phyloP scores from a whole-genome alignment of 1,140 invertebrate species.

The Aphis craccivora region DNA sequence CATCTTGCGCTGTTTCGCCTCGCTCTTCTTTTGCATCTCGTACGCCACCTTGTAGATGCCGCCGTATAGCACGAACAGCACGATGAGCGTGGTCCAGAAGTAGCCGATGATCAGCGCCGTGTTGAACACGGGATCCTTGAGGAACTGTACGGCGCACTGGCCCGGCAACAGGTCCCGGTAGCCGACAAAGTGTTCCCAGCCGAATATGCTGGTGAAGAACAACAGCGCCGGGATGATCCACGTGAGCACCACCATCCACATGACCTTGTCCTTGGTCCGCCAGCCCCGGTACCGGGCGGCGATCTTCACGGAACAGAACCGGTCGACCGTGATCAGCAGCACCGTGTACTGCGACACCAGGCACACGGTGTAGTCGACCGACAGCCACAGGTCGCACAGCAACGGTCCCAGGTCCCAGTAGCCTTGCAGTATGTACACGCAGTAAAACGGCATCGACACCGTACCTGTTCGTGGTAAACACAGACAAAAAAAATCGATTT shows the following conservation, averaged over 20 bases:
- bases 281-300: conserved; percentile 96
- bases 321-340: conserved; percentile 96
- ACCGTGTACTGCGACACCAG: conserved; percentile 99
- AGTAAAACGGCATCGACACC: conserved; percentile 95
- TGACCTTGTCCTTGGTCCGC: conserved; percentile 91
- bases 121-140: conserved; percentile 97
- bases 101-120: conserved; percentile 97
- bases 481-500: conserved; percentile 38
- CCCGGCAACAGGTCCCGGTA: conserved; percentile 85
- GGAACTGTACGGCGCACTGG: conserved; percentile 96
- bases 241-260: conserved; percentile 94
- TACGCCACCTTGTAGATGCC: conserved; percentile 99
- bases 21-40: conserved; percentile 97
- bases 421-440: conserved; percentile 93
- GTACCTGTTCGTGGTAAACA: conserved; percentile 73
- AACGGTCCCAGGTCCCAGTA: conserved; percentile 97
- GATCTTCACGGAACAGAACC: conserved; percentile 99
- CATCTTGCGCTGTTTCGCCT: conserved; percentile 93
- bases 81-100: conserved; percentile 95
- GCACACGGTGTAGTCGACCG: conserved; percentile 98
- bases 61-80: conserved; percentile 92
- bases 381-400: conserved; percentile 97
- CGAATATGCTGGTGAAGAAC: conserved; percentile 98
- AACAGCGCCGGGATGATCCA: conserved; percentile 97
- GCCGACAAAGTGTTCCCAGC: conserved; percentile 98